phyloP scores from a whole-genome alignment of 2,797 vertebrate species.

The Acridotheres tristis region DNA sequence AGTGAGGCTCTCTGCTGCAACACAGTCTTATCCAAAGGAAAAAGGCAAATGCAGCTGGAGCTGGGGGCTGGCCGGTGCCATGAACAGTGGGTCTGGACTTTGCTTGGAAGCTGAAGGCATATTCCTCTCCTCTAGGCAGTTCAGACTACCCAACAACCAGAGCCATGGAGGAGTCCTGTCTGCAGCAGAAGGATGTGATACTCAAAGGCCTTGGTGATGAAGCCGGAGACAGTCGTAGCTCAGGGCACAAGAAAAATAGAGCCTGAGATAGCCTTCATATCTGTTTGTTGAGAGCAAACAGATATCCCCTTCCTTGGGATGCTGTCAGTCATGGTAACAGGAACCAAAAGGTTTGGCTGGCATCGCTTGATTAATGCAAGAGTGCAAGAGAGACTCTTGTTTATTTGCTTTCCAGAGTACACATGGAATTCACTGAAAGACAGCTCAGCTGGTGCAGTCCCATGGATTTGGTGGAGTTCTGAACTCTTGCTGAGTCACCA shows the following conservation, averaged over 20 bases:
- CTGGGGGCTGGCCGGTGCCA: not conserved
- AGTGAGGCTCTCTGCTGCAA: not conserved
- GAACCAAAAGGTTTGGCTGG: not conserved
- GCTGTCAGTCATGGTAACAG: not conserved
- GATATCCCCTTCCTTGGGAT: not conserved
- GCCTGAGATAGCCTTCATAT: not conserved
- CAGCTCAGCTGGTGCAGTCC: not conserved
- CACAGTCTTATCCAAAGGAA: not conserved
- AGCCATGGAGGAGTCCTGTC: not conserved
- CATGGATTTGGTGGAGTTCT: not conserved
- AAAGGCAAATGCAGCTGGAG: not conserved
- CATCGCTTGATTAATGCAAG: fast-evolving
- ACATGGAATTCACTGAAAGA: not conserved
- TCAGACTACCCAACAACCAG: not conserved
- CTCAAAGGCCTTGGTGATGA: not conserved
- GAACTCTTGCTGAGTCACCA: not conserved
- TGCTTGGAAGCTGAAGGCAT: not conserved
- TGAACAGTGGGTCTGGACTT: not conserved
- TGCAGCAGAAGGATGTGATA: not conserved
- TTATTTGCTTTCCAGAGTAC: not conserved
- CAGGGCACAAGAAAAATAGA: not conserved
- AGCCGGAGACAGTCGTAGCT: not conserved
- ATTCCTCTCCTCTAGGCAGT: not conserved
- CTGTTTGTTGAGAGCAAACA: not conserved
- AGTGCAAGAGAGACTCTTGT: not conserved